phyloP scores from a whole-genome alignment of 2,113 vertebrate genomes.

The Macquaria australasica region DNA sequence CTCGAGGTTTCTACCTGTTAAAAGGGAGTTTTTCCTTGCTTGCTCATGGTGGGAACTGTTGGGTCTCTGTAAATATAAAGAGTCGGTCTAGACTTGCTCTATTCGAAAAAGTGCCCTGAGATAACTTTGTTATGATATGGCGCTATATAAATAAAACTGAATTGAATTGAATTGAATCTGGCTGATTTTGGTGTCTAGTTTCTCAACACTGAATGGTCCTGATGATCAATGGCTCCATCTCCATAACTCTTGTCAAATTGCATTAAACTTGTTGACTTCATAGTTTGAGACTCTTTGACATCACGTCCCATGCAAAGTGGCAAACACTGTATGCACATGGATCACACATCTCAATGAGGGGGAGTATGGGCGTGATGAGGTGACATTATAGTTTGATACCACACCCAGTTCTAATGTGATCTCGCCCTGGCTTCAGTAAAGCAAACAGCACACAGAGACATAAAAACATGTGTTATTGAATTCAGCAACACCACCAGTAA shows the following conservation, averaged over 20 bases:
- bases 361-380: conserved; percentile 32
- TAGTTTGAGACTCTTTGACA: not conserved
- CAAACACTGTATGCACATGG: conserved; percentile 11
- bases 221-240: not conserved
- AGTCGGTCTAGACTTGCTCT: too few relatives aligned
- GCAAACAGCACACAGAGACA: not conserved
- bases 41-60: too few relatives aligned
- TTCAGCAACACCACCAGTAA: not conserved
- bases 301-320: conserved; percentile 61
- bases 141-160: too few relatives aligned
- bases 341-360: conserved; percentile 13
- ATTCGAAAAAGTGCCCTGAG: too few relatives aligned
- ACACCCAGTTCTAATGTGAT: not conserved
- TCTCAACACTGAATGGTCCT: conserved; percentile 33
- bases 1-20: too few relatives aligned
- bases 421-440: conserved; percentile 9
- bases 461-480: conserved; percentile 30
- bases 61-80: too few relatives aligned
- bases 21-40: too few relatives aligned
- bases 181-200: conserved; percentile 37
- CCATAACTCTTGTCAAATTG: not conserved
- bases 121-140: too few relatives aligned
- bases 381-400: not conserved
- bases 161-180: too few relatives aligned
- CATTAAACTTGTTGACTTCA: not conserved